Percentiles rank a stretch among this genome's conserved stretches.
phyloP scores from a whole-genome alignment of 2,113 vertebrate genomes.

The Synchiropus splendidus region DNA sequence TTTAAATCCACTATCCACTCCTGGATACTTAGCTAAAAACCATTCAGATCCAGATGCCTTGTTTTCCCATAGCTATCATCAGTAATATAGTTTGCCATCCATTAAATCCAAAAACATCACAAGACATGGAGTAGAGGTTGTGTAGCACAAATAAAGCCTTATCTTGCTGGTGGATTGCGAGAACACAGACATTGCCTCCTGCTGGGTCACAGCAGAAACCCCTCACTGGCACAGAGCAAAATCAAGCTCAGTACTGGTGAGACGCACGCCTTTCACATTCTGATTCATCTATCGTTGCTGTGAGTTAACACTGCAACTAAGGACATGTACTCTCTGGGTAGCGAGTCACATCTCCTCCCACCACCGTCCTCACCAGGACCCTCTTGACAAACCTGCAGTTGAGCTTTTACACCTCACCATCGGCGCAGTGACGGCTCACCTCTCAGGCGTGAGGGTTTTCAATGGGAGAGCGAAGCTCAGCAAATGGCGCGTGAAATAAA shows the following conservation, averaged over 20 bases:
- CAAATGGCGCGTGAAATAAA: constrained; percentile 68
- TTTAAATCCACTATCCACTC: too few species aligned
- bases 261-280: constrained; percentile 13
- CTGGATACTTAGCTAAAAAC: too few species aligned
- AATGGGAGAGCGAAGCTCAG: constrained; percentile 34
- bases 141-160: too few species aligned
- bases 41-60: too few species aligned
- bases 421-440: constrained; percentile 35
- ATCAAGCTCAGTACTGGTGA: constrained; percentile 19
- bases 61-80: too few species aligned
- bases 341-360: constrained; percentile 11
- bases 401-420: constrained; percentile 16
- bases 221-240: constrained; percentile 26
- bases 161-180: too few species aligned
- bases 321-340: constrained; percentile 5
- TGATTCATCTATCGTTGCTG: constrained; percentile 20
- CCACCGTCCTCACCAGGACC: constrained; percentile 25
- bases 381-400: constrained; percentile 1
- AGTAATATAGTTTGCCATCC: too few species aligned
- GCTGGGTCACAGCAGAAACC: constrained; percentile 54
- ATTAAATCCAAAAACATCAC: too few species aligned
- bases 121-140: too few species aligned
- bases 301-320: constrained; percentile 11
- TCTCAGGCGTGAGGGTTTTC: constrained; percentile 19
- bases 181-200: constrained; percentile 56